A percentile compares a stretch with the other conserved stretches of the same genome.
Evolutionary conservation across 2,797 vertebrate species (phyloP).

Genomic region (Moxostoma hubbsi): DNA sequence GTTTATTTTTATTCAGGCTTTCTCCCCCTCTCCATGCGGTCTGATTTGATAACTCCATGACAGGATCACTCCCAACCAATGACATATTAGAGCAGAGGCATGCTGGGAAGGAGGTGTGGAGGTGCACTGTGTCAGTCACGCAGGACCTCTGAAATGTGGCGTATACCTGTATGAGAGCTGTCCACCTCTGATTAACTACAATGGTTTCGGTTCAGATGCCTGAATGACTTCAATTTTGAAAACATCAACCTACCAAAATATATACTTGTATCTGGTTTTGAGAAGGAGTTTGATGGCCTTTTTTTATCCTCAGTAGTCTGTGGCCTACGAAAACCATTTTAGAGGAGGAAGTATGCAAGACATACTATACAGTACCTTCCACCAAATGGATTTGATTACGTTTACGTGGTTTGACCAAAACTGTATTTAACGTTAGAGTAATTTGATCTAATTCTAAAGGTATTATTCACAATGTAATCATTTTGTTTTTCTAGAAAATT

Average conservation of each 20-base stretch:
- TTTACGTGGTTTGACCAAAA: too few relatives aligned
- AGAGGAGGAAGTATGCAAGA: constrained; percentile 20
- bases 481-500: too few relatives aligned
- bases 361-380: not conserved
- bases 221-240: constrained; percentile 21
- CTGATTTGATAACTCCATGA: constrained; percentile 49
- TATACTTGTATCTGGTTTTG: constrained; percentile 32
- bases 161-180: constrained; percentile 26
- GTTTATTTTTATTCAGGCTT: constrained; percentile 47
- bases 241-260: constrained; percentile 7
- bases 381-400: not conserved
- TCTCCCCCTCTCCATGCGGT: constrained; percentile 20
- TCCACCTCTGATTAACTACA: constrained; percentile 28
- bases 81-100: constrained; percentile 48
- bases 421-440: too few relatives aligned
- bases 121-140: constrained; percentile 36
- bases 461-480: too few relatives aligned
- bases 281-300: constrained; percentile 20
- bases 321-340: constrained; percentile 31
- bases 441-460: too few relatives aligned
- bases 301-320: constrained; percentile 16
- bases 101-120: constrained; percentile 32
- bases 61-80: constrained; percentile 41
- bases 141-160: constrained; percentile 26
- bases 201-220: constrained; percentile 4